Base-by-base conservation (phyloP, 1,140 invertebrate species). In the Thaumetopoea pityocampa region DNA sequence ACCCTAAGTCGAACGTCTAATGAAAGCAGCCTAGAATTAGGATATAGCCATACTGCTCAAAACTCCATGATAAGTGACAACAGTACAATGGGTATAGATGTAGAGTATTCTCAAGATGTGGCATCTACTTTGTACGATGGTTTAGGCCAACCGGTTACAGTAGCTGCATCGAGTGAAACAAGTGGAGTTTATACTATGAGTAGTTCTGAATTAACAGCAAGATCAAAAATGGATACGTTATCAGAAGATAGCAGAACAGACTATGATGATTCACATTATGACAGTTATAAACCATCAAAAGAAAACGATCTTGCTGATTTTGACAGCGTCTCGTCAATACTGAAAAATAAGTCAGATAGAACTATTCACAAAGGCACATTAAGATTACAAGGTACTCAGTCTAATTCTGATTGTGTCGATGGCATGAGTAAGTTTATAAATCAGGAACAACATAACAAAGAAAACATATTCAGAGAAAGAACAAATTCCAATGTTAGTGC, bases 31-130 rank as follows among this genome's bases (percentile, higher is more conserved):
- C 80, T 94, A 51, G 92, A 94, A 77, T 71, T 94, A 24, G 92
- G 92, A 16, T 94, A 92, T 54, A 93, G 92, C 43, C 93, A 94
- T 62, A 94, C 93, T 1, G 91, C 93, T 5, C 92, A 95, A 78
- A 94, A 94, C 69, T 94, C 92, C 1, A 87, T 90, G 9, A 63
- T 93, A 15, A 91, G 90, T 62, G 90, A 91, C 43, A 85, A 87
- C 0, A 89, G 88, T 11, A 82, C 73, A 15, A 76, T 68, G 26
- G 86, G 77, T 19, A 68, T 85, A 38, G 87, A 89, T 34, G 72
- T 86, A 6, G 87, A 88, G 51, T 89, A 87, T 43, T 63, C 81
- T 17, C 86, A 85, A 46, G 88, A 89, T 46, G 85, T 85, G 12
- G 73, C 72, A 17, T 86, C 85, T 26, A 80, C 71, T 30, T 57